Evolutionary conservation across 2,888 invertebrate species (phyloP), one percentile per base, ranked within the genome.

Genomic region (Agapetus fuscipes): DNA sequence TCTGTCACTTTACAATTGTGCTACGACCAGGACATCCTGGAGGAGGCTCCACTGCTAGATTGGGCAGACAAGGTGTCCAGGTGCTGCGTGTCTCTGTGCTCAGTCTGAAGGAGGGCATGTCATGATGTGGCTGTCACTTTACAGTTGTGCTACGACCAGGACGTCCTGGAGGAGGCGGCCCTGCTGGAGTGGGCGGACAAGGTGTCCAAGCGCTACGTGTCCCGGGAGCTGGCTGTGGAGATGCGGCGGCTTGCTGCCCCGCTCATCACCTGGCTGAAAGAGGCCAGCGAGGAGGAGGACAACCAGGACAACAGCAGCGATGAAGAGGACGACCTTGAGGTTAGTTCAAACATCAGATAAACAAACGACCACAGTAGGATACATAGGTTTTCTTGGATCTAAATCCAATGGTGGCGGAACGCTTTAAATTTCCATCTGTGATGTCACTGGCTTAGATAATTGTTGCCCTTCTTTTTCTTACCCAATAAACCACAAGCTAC

Each of bases 121-220:
- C 20, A 20, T 5, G 4, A n/a, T 11, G 13, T 26, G 30, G 46
- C 59, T 38, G 13, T 26, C 31, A 46, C 59, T 38, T 55, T 66
- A 17, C 66, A 85, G 78, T 66, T 85, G 50, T 79, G 98, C 56
- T 98, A 98, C 66, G 97, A 98, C 66, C 62, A 72, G 51, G 98
- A 98, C 66, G 86, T 98, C 54, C 72, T 98, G 54, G 93, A 93
- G 50, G 98, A 98, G 65, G 86, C 89, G 57, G 83, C 87, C 31
- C 73, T 98, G 51, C 68, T 97, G 46, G 95, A 96, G 49, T 99
- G 98, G 98, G 83, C 85, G 6, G 84, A 83, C 52, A 97, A 95
- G 74, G 86, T 91, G 36, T 86, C 84, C 54, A 93, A 89, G 71
- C 96, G 95, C 65, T 94, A 91, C 64, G 94, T 95, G 32, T 73